These are phyloP conservation scores for Philereme vetulata DNA, from an alignment of 2,888 invertebrate genomes.

Conservation along the genomic window DNA sequence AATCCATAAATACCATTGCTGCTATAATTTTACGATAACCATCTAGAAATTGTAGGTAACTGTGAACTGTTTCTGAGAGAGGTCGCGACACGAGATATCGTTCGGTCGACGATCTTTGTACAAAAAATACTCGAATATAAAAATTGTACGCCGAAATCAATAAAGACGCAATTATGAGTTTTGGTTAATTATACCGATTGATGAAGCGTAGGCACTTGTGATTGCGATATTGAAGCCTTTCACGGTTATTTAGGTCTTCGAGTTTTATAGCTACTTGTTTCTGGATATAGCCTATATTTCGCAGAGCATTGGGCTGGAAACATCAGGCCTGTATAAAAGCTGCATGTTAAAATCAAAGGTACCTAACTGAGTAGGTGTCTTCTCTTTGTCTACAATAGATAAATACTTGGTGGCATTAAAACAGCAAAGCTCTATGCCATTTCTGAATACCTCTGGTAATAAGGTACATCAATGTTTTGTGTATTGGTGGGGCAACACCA, in stretches of 20 bases:
- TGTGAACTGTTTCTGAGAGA: conserved; percentile 29
- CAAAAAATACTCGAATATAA: conserved; percentile 44
- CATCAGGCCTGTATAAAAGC: conserved; percentile 17
- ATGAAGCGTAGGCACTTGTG: conserved; percentile 40
- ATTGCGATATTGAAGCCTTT: conserved; percentile 40
- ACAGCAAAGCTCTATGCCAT: no score
- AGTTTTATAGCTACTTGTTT: conserved; percentile 22
- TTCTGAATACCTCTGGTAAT: no score
- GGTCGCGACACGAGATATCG: conserved; percentile 22
- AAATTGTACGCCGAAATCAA: conserved; percentile 47
- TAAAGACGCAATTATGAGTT: conserved; percentile 56
- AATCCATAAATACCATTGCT: conserved; percentile 21
- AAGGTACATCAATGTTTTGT: no score
- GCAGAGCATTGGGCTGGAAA: conserved; percentile 28
- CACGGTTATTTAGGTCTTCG: conserved; percentile 27
- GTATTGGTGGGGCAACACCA: no score
- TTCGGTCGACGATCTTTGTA: conserved; percentile 30
- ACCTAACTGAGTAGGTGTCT: not conserved
- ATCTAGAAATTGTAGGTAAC: conserved; percentile 24
- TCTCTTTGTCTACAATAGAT: not conserved
- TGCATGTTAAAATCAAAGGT: not conserved
- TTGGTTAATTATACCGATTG: conserved; percentile 54
- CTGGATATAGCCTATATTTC: conserved; percentile 16
- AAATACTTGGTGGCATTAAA: no score
- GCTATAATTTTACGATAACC: conserved; percentile 30